Evolutionary conservation across 2,113 vertebrate species (phyloP).

Genomic region (Ia io): DNA sequence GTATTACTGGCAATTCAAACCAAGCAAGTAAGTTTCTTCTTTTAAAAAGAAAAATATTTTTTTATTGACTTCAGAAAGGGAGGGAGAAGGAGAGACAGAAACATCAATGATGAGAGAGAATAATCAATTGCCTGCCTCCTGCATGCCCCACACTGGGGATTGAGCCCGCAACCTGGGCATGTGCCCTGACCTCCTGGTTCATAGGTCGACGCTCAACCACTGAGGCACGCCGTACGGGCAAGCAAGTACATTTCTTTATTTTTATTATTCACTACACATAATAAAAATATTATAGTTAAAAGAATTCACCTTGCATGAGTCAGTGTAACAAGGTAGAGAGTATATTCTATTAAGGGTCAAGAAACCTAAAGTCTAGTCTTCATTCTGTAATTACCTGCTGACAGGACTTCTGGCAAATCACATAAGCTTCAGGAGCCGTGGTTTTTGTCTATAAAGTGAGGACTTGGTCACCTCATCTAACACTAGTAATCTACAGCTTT

Average conservation of each 20-base stretch:
- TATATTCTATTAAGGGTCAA: neutral
- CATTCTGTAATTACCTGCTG: neutral
- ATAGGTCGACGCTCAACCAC: too few species aligned
- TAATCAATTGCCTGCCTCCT: too few species aligned
- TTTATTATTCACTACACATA: slow-evolving; percentile 38
- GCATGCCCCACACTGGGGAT: too few species aligned
- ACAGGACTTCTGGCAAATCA: slow-evolving; percentile 32
- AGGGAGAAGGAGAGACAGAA: too few species aligned
- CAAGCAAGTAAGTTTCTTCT: neutral
- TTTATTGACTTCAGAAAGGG: too few species aligned
- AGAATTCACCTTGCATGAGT: slow-evolving; percentile 8
- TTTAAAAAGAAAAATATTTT: too few species aligned
- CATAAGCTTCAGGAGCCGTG: neutral
- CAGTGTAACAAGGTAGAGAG: neutral
- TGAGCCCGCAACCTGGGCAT: too few species aligned
- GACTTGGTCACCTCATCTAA: neutral
- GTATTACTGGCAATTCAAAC: slow-evolving; percentile 39
- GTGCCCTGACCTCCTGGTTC: too few species aligned
- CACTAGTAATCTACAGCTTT: neutral
- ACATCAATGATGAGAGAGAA: too few species aligned
- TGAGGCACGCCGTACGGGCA: neutral
- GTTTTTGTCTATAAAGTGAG: neutral
- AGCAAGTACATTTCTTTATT: neutral
- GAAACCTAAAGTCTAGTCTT: neutral
- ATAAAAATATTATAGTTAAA: slow-evolving; percentile 20